phyloP scores from a whole-genome alignment of 2,113 vertebrate species.

The Rissa tridactyla region DNA sequence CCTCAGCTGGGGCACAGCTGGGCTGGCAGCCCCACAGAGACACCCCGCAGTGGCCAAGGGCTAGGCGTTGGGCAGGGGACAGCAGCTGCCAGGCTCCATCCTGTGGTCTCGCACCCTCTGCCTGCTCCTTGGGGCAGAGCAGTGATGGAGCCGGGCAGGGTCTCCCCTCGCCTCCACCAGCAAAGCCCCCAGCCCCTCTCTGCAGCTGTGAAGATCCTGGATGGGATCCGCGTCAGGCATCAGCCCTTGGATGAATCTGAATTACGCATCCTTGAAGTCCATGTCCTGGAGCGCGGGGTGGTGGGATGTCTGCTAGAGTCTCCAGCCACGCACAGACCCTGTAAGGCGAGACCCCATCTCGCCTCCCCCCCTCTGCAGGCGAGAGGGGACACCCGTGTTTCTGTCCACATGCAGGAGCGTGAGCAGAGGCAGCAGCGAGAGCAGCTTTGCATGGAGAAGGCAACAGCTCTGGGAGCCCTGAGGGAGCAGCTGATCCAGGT shows the following conservation, averaged over 20 bases:
- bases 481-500: conserved; percentile 71
- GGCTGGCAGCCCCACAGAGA: neutral
- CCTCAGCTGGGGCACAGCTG: neutral
- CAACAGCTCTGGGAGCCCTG: conserved; percentile 62
- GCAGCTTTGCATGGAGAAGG: conserved; percentile 60
- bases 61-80: accelerated
- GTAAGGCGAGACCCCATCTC: too few relatives aligned
- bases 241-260: neutral
- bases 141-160: neutral
- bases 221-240: accelerated
- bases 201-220: too few relatives aligned
- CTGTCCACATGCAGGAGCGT: conserved; percentile 37
- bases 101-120: too few relatives aligned
- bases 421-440: conserved; percentile 65
- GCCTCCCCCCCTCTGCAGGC: neutral
- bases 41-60: neutral
- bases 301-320: neutral
- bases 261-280: accelerated
- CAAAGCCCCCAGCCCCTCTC: neutral
- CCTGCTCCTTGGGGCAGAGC: neutral
- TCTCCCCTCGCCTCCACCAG: too few relatives aligned
- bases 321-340: accelerated
- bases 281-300: accelerated
- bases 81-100: neutral
- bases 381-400: neutral